Evolutionary conservation across 2,797 vertebrate species (phyloP), one percentile per base, ranked within the genome.

Genomic region (Pelodytes ibericus): DNA sequence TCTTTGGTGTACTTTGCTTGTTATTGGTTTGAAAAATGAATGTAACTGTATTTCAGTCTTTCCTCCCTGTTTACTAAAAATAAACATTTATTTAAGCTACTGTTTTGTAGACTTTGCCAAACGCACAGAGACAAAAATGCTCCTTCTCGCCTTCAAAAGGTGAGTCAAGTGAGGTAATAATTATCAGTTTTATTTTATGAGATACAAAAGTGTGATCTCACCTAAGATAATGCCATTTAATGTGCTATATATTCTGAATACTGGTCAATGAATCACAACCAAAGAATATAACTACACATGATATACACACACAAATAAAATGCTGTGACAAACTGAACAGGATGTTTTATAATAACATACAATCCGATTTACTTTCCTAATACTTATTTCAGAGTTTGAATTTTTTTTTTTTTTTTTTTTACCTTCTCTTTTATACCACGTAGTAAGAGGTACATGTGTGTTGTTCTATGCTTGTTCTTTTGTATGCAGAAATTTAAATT

Each of bases 61-160:
- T 16, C 59, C 22, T 2, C 39, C 26, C 30, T 77, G 75, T 71
- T 72, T 77, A 77, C 68, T 71, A 47, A 64, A 73, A 77, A 77
- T 47, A 76, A 69, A 51, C 15, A 72, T 41, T 22, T 53, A 53
- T 8, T 57, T 26, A 15, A 22, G 39, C 61, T 58, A 59, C 33
- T 24, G 29, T 62, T 51, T 3, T 77, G 36, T 31, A 44, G 49
- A 71, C 31, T 20, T 16, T 53, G 56, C 22, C 60, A 26, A 53
- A 18, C 29, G 56, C 36, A 69, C 26, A 47, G 33, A n/a, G 56
- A 51, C 27, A 29, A 24, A 53, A 57, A 39, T 53, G 33, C 24
- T 24, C 25, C 16, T 30, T 36, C 15, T 39, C 60, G 39, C 60
- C 60, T 62, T 62, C 29, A 36, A 16, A 58, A 11, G 15, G 26